Evolutionary conservation across 1,140 invertebrate species (phyloP).

Genomic region (Drosophila sproati): DNA sequence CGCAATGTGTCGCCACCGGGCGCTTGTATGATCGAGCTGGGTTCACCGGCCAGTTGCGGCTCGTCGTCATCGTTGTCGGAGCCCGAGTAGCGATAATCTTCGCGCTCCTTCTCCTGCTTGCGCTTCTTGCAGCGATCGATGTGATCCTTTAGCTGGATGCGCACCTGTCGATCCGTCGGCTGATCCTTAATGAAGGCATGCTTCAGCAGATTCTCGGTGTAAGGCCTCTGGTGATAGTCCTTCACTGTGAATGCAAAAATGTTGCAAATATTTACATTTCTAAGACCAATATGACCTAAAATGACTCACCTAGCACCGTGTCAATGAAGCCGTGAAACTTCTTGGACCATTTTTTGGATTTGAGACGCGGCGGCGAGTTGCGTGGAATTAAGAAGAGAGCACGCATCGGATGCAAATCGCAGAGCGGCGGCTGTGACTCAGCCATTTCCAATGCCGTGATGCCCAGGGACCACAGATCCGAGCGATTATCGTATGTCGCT

Average conservation of each 20-base stretch:
- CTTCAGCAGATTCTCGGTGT: constrained; percentile 98
- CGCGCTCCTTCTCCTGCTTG: constrained; percentile 94
- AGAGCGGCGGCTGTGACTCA: constrained; percentile 99
- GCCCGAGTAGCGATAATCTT: constrained; percentile 93
- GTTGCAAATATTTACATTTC: too few relatives aligned
- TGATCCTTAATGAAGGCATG: constrained; percentile 99
- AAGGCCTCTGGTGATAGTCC: constrained; percentile 98
- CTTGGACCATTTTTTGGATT: constrained; percentile 99
- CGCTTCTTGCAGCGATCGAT: constrained; percentile 98
- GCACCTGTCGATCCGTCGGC: constrained; percentile 98
- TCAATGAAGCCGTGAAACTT: constrained; percentile 94
- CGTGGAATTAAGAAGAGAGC: constrained; percentile 99
- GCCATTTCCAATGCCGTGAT: constrained; percentile 99
- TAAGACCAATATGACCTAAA: background rate
- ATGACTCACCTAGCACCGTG: constrained; percentile 85
- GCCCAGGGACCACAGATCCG: constrained; percentile 99
- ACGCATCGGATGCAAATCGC: constrained; percentile 99
- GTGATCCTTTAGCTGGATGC: constrained; percentile 99
- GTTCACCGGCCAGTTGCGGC: constrained; percentile 92
- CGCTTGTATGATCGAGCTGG: constrained; percentile 95
- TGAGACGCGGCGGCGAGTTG: constrained; percentile 97
- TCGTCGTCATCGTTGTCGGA: constrained; percentile 96
- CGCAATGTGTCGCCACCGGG: constrained; percentile 95
- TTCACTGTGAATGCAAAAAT: constrained; percentile 89
- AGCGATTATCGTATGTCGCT: constrained; percentile 99